Evolutionary conservation across 2,888 invertebrate genomes (phyloP).

Genomic region (Harpagoxenus sublaevis): DNA sequence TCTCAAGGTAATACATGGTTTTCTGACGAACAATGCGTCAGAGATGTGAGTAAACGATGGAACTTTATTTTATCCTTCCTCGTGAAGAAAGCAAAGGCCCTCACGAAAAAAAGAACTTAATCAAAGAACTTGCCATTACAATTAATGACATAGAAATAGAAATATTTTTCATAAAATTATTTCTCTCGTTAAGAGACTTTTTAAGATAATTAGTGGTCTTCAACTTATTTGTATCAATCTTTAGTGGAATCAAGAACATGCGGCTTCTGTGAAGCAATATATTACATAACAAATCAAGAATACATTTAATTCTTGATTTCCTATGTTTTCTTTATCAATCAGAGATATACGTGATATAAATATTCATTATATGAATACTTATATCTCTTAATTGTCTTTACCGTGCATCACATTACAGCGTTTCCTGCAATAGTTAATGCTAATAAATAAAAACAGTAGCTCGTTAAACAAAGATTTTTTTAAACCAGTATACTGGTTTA

Average conservation of each 20-base stretch:
- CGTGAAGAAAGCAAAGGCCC: not conserved
- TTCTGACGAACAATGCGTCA: not conserved
- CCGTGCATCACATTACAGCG: not conserved
- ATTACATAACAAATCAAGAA: not conserved
- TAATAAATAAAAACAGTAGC: not conserved
- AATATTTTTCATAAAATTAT: not conserved
- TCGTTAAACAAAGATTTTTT: not conserved
- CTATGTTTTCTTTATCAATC: not conserved
- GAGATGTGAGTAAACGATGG: not conserved
- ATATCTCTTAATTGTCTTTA: not conserved
- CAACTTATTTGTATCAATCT: not conserved
- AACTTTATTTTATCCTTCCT: not conserved
- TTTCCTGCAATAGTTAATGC: not conserved
- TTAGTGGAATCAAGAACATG: not conserved
- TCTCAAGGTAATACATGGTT: not conserved
- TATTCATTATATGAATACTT: not conserved
- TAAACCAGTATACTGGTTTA: not conserved
- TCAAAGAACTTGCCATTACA: slow-evolving; percentile 8
- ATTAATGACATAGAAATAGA: not conserved
- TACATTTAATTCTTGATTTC: slow-evolving; percentile 1
- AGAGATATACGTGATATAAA: not conserved
- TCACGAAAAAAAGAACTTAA: not conserved
- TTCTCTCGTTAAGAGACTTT: not conserved
- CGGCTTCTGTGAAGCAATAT: not conserved
- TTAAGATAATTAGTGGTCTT: not conserved